Evolutionary conservation across 2,797 vertebrate genomes (phyloP).

Genomic region (Melanotaenia boesemani): DNA sequence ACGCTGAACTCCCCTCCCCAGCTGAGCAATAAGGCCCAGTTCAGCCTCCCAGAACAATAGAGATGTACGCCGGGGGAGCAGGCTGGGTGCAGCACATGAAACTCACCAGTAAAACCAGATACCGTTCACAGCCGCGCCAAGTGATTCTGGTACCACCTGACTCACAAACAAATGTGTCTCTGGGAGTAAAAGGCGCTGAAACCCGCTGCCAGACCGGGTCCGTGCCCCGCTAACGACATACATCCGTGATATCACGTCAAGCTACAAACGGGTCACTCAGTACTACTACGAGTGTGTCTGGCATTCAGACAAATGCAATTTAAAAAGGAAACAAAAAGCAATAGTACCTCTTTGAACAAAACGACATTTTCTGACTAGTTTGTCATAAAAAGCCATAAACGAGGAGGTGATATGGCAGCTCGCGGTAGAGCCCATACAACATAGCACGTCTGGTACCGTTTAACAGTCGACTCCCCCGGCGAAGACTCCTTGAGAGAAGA

Average conservation of each 20-base stretch:
- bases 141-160: background rate
- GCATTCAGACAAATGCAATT: slow-evolving; percentile 10
- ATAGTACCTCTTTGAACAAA: fast-evolving
- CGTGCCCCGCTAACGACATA: slow-evolving; percentile 39
- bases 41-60: slow-evolving; percentile 62
- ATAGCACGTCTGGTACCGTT: slow-evolving; percentile 51
- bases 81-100: slow-evolving; percentile 7
- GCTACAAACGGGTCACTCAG: background rate
- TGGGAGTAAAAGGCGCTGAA: background rate
- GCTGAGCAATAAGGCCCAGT: slow-evolving; percentile 47
- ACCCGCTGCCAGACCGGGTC: slow-evolving; percentile 27
- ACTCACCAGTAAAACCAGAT: slow-evolving; percentile 12
- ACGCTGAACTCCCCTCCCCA: background rate
- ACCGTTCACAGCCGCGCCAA: background rate
- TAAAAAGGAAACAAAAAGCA: background rate
- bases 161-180: no score
- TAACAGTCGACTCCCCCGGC: slow-evolving; percentile 23
- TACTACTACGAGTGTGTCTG: slow-evolving; percentile 23
- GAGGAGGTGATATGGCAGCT: background rate
- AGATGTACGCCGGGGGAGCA: slow-evolving; percentile 1
- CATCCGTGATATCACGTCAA: slow-evolving; percentile 47
- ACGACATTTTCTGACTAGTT: background rate
- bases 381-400: slow-evolving; percentile 1
- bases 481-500: slow-evolving; percentile 10
- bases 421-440: slow-evolving; percentile 6